Percentiles rank a stretch among this genome's conserved stretches.
Conservation (phyloP, 1,140 invertebrate genomes). For the Lordiphosa mommai region DNA sequence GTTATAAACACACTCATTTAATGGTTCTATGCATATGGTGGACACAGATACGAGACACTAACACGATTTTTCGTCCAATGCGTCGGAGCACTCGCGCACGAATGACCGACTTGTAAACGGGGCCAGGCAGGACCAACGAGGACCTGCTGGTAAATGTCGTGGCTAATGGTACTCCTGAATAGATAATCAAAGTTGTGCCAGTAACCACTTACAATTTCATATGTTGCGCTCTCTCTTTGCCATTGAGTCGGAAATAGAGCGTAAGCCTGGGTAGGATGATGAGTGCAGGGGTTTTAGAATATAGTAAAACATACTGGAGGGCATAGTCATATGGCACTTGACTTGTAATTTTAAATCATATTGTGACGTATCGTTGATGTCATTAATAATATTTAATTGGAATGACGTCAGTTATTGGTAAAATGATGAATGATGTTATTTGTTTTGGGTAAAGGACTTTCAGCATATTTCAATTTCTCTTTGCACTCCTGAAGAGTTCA, state of each 20-base stretch:
- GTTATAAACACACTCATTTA: slow-evolving; percentile 17
- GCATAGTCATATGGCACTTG: slow-evolving; percentile 18
- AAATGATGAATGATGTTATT: too few relatives aligned
- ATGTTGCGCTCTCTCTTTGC: slow-evolving; percentile 15
- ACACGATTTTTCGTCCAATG: slow-evolving; percentile 32
- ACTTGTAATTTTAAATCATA: slow-evolving; percentile 38
- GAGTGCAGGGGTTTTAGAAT: too few relatives aligned
- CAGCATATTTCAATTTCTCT: neutral
- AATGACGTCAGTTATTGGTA: slow-evolving; percentile 24
- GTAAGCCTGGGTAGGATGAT: neutral
- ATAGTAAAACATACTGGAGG: too few relatives aligned
- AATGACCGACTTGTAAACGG: slow-evolving; percentile 39
- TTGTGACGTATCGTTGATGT: slow-evolving; percentile 1
- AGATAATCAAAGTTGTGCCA: slow-evolving; percentile 35
- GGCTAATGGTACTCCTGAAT: slow-evolving; percentile 26
- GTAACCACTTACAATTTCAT: neutral
- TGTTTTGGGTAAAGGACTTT: neutral
- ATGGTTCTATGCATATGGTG: slow-evolving; percentile 11
- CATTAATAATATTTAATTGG: neutral
- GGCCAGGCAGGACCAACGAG: slow-evolving; percentile 1
- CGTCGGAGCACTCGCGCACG: slow-evolving; percentile 41
- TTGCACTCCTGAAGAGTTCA: neutral
- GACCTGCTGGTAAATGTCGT: slow-evolving; percentile 7
- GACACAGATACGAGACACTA: slow-evolving; percentile 5
- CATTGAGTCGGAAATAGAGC: neutral